These are phyloP conservation scores for Neolamprologus falcicula DNA, from an alignment of 2,113 vertebrate species.

Conservation along the genomic window DNA sequence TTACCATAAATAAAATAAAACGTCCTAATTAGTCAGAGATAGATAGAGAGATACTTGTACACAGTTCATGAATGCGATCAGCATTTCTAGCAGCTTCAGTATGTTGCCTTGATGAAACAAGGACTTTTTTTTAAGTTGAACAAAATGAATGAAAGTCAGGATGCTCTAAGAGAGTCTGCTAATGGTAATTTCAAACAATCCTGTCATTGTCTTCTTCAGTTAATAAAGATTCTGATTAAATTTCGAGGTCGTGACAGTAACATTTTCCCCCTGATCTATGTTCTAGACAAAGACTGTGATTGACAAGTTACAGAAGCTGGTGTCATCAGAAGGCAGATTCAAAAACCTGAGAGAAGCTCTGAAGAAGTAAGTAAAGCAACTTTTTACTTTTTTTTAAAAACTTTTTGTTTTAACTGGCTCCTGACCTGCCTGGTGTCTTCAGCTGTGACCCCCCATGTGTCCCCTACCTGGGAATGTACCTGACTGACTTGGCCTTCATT, in stretches of 20 bases:
- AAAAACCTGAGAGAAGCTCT: conserved; percentile 96
- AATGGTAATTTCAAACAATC: neutral
- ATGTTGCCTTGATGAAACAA: neutral
- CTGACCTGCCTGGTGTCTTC: neutral
- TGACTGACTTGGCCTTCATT: conserved; percentile 96
- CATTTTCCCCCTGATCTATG: neutral
- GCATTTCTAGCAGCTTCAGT: neutral
- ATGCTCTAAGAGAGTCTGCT: neutral
- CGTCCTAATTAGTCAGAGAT: neutral
- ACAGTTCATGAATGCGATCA: neutral
- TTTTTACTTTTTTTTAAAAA: rapidly evolving
- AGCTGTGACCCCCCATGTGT: conserved; percentile 98
- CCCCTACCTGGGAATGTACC: conserved; percentile 98
- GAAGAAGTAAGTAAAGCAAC: conserved; percentile 81
- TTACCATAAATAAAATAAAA: neutral
- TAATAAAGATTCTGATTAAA: neutral
- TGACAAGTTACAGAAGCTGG: conserved; percentile 94
- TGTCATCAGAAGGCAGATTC: conserved; percentile 95
- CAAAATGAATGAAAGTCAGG: neutral
- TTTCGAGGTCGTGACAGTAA: neutral
- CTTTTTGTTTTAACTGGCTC: neutral
- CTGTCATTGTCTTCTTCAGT: neutral
- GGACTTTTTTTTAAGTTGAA: neutral
- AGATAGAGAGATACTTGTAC: neutral
- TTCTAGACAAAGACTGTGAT: conserved; percentile 92